Evolutionary conservation across 2,113 vertebrate species (phyloP), one percentile per base, ranked within the genome.

Genomic region (Hippocampus barbouri): DNA sequence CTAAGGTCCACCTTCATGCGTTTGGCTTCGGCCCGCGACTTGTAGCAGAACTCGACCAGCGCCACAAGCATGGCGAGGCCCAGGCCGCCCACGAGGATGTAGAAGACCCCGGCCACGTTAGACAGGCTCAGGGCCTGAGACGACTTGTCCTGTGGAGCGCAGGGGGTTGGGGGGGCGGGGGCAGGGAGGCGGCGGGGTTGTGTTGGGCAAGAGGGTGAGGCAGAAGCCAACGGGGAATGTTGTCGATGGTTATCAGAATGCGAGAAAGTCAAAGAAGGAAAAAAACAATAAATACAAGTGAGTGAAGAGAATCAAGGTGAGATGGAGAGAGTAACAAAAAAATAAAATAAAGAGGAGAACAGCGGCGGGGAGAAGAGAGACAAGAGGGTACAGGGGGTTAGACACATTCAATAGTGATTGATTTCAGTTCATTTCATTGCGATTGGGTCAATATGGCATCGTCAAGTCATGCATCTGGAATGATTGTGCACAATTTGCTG

Each of bases 1-100:
- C 95, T 98, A 97, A 98, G 96, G 95, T 97, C 96, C 94, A 98
- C 96, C 96, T 98, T 98, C 96, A 98, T 98, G 95, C 96, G 94
- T 94, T 98, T 98, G 91, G 97, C 97, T 91, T 99, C 97, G 89
- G 97, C 96, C 91, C 97, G 95, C 89, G 97, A 99, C 95, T 99
- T 99, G 96, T 99, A 99, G 96, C 97, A 99, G 97, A 99, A 99
- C 89, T 99, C 97, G 90, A 99, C 96, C 94, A 99, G 93, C 90
- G 97, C 97, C 96, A 99, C 97, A 93, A 99, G 95, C 97, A 99
- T 99, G 83, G 97, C 97, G 92, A 99, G 94, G 89, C 97, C 97
- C 90, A 99, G 92, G 90, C 97, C 97, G 81, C 97, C 97, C 91
- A 99, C 97, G 86, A 99, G 95, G 94, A 99, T 99, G 95, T 99